phyloP scores from a whole-genome alignment of 1,140 invertebrate species.

The Acromyrmex charruanus region DNA sequence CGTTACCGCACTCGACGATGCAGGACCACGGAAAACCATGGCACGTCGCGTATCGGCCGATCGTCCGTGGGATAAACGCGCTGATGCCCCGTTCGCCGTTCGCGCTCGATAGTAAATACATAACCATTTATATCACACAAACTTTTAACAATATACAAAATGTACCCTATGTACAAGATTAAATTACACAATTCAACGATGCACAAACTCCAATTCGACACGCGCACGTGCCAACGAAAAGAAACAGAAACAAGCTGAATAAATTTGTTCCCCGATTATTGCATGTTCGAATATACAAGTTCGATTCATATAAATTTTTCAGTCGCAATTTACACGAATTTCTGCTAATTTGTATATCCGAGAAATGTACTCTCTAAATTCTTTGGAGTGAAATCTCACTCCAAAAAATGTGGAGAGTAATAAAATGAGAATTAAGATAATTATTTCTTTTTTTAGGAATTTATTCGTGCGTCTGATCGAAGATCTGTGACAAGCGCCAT shows the following conservation, averaged over 20 bases:
- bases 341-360: background rate
- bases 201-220: conserved; percentile 60
- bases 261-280: conserved; percentile 26
- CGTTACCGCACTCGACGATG: conserved; percentile 23
- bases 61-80: conserved; percentile 57
- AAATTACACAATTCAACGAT: conserved; percentile 84
- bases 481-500: background rate
- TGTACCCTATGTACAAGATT: conserved; percentile 86
- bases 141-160: conserved; percentile 88
- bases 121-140: conserved; percentile 87
- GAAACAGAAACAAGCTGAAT: background rate
- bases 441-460: background rate
- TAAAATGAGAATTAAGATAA: background rate
- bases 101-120: conserved; percentile 81
- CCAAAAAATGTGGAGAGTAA: no score
- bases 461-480: background rate
- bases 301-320: background rate
- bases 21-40: conserved; percentile 46
- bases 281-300: background rate
- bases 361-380: background rate
- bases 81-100: conserved; percentile 63
- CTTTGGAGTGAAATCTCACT: background rate
- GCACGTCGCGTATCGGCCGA: conserved; percentile 52
- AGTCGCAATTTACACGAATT: background rate
- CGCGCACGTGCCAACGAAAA: background rate